A percentile compares a stretch with the other conserved stretches of the same genome.
Conservation (phyloP, 2,797 vertebrate species). For the Clangula hyemalis region DNA sequence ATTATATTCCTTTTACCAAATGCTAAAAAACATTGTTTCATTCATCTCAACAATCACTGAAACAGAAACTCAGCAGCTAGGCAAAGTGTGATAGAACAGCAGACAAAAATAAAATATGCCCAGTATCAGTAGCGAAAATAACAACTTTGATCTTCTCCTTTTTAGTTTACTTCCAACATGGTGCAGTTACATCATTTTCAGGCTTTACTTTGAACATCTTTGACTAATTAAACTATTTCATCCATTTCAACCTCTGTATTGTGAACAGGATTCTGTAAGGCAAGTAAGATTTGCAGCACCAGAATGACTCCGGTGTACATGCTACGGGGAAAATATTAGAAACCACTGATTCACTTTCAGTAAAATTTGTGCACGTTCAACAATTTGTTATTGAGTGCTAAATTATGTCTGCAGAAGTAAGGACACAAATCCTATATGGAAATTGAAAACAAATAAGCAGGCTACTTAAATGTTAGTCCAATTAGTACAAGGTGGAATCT, state of each 20-base stretch:
- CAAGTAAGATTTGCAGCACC: slow-evolving; percentile 38
- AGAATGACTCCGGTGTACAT: background rate
- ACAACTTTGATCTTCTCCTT: slow-evolving; percentile 37
- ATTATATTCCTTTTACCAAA: background rate
- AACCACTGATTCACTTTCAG: slow-evolving; percentile 39
- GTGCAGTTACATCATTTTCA: slow-evolving; percentile 40
- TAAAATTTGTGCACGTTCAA: slow-evolving; percentile 22
- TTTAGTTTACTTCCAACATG: slow-evolving; percentile 30
- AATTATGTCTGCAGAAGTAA: slow-evolving; percentile 18
- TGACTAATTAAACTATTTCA: slow-evolving; percentile 67
- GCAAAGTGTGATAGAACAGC: background rate
- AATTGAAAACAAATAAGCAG: slow-evolving; percentile 2
- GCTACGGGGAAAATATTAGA: slow-evolving; percentile 5
- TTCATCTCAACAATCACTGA: background rate
- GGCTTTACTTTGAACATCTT: slow-evolving; percentile 57
- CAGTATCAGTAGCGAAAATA: background rate
- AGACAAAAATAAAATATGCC: slow-evolving; percentile 33
- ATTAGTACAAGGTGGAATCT: slow-evolving; percentile 6
- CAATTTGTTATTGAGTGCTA: background rate
- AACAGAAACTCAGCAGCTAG: slow-evolving; percentile 44
- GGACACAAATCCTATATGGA: background rate
- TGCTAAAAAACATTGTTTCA: background rate
- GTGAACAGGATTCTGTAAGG: slow-evolving; percentile 55
- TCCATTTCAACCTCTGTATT: slow-evolving; percentile 35
- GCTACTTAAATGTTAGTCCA: slow-evolving; percentile 29